Evolutionary conservation across 64 coral and sea anemone species (phyloP).

Genomic region (Hydrozoanthus tunicans): DNA sequence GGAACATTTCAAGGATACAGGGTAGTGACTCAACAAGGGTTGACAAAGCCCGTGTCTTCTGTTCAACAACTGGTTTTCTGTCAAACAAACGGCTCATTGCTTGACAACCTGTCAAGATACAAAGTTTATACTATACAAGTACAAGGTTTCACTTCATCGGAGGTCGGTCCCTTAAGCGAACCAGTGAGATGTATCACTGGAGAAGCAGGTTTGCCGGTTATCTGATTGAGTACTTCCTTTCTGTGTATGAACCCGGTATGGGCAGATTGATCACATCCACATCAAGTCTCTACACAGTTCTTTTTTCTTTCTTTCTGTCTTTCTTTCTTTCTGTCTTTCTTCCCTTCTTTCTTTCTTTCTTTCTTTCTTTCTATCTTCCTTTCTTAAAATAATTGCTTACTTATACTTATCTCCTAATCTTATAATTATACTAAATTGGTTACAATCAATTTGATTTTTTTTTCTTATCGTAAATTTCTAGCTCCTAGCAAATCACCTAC

Average conservation of each 20-base stretch:
- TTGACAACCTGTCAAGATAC: not conserved
- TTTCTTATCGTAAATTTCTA: not conserved
- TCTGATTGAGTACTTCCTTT: no score
- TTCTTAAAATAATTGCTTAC: no score
- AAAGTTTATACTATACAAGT: conserved; percentile 21
- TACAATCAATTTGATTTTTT: not conserved
- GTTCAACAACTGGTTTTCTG: not conserved
- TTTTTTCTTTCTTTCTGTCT: not conserved
- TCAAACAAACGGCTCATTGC: not conserved
- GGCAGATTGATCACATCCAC: no score
- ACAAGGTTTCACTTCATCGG: conserved; percentile 32
- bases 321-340: no score
- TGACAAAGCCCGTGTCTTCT: not conserved
- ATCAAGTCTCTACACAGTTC: not conserved
- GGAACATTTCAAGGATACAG: not conserved
- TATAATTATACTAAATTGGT: not conserved
- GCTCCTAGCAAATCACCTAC: conserved; percentile 2
- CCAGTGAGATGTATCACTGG: conserved; percentile 17
- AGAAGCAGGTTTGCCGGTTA: not conserved
- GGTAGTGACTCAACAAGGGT: not conserved
- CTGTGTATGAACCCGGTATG: no score
- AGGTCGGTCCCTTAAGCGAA: conserved; percentile 3
- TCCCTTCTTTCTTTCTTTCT: no score
- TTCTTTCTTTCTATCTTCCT: no score
- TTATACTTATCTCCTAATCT: no score